Evolutionary conservation across 2,113 vertebrate genomes (phyloP).

Genomic region (Nematolebias whitei): DNA sequence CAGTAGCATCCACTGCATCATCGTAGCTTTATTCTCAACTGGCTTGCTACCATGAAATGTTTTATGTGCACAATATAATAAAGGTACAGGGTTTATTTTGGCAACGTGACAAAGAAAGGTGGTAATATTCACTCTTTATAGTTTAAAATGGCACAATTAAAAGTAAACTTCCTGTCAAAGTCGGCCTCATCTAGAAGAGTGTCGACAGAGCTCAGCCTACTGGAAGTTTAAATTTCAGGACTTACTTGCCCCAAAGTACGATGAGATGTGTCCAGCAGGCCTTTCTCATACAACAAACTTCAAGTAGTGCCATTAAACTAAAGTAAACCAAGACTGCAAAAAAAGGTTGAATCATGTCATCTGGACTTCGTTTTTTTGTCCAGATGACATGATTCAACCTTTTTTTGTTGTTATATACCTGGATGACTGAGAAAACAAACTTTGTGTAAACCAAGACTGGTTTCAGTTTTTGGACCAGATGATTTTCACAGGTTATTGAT

Average conservation of each 20-base stretch:
- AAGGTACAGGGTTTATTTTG: slow-evolving; percentile 36
- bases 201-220: not conserved
- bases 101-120: slow-evolving; percentile 37
- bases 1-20: slow-evolving; percentile 30
- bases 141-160: slow-evolving; percentile 19
- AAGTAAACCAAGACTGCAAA: too few relatives aligned
- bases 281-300: too few relatives aligned
- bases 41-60: slow-evolving; percentile 14
- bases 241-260: too few relatives aligned
- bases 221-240: not conserved
- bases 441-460: too few relatives aligned
- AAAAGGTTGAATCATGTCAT: too few relatives aligned
- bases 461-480: slow-evolving; percentile 2
- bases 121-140: not conserved
- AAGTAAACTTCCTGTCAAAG: not conserved
- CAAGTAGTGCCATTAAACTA: too few relatives aligned
- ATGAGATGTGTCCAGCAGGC: too few relatives aligned
- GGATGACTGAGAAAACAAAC: too few relatives aligned
- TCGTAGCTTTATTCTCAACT: slow-evolving; percentile 18
- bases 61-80: not conserved
- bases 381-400: too few relatives aligned
- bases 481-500: not conserved
- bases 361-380: too few relatives aligned
- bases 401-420: too few relatives aligned
- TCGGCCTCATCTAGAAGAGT: not conserved